These are phyloP conservation scores for Tuberolachnus salignus DNA, from an alignment of 2,888 invertebrate genomes.

Conservation along the genomic window DNA sequence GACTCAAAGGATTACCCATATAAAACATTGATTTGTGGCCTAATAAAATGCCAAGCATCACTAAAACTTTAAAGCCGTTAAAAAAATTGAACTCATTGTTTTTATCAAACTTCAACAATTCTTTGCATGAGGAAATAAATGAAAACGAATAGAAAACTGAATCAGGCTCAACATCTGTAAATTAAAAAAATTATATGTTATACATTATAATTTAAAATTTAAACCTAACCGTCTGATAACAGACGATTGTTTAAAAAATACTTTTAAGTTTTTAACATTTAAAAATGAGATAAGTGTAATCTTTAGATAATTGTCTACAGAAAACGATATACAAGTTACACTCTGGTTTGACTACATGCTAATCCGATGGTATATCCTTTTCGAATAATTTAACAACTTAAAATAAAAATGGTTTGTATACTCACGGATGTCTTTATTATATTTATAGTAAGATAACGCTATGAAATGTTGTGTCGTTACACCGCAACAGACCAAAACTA, in stretches of 20 bases:
- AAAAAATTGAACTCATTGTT: slow-evolving; percentile 13
- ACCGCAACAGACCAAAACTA: not conserved
- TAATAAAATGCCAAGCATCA: not conserved
- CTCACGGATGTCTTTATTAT: not conserved
- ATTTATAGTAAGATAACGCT: not conserved
- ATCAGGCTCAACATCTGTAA: not conserved
- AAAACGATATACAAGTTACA: too few relatives aligned
- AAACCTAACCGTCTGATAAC: too few relatives aligned
- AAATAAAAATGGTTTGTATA: not conserved
- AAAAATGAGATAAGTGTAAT: not conserved
- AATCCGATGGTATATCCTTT: too few relatives aligned
- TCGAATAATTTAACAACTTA: too few relatives aligned
- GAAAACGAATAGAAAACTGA: slow-evolving; percentile 18
- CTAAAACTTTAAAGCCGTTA: not conserved
- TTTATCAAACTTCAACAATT: slow-evolving; percentile 10
- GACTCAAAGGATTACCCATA: not conserved
- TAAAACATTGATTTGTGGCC: slow-evolving; percentile 3
- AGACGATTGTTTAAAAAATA: not conserved
- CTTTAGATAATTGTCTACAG: not conserved
- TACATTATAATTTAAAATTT: not conserved
- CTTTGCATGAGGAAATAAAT: not conserved
- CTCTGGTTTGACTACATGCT: too few relatives aligned
- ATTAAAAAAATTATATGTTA: not conserved
- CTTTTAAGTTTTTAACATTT: too few relatives aligned
- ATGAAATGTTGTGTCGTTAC: not conserved